phyloP scores from a whole-genome alignment of 2,113 vertebrate species.

The Dipodomys stephensi region DNA sequence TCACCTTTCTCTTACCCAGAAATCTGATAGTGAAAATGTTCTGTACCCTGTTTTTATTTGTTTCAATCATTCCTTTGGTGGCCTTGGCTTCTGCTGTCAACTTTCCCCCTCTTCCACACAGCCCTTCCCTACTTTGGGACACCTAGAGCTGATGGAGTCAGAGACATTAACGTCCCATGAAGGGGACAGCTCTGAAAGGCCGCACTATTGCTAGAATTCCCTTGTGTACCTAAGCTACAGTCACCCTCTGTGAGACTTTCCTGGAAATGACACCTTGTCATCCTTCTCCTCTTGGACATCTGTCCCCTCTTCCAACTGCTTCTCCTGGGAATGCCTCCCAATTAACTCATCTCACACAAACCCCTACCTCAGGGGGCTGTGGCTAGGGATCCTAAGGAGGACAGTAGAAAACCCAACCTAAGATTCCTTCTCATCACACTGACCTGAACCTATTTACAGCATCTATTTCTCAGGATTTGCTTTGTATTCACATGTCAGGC shows the following conservation, averaged over 20 bases:
- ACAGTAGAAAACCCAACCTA: background rate
- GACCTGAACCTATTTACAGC: background rate
- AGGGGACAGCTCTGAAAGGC: background rate
- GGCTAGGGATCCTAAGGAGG: background rate
- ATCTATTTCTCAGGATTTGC: background rate
- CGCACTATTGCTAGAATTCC: background rate
- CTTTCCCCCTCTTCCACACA: background rate
- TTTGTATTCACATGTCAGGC: slow-evolving; percentile 13
- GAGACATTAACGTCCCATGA: no score
- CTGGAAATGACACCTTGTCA: background rate
- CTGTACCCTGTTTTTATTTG: background rate
- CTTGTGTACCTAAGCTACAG: background rate
- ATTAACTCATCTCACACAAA: background rate
- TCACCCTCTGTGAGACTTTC: no score
- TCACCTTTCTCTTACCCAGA: background rate
- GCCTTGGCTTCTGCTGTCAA: background rate
- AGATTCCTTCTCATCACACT: background rate
- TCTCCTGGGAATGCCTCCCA: background rate
- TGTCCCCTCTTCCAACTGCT: background rate
- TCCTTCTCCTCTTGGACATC: background rate
- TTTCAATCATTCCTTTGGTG: background rate
- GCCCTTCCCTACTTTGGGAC: background rate
- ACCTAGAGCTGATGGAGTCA: accelerated
- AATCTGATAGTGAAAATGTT: background rate
- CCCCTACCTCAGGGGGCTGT: background rate